A percentile compares a stretch with the other conserved stretches of the same genome.
Evolutionary conservation across 2,888 invertebrate genomes (phyloP).

Genomic region (Nephrotoma appendiculata): DNA sequence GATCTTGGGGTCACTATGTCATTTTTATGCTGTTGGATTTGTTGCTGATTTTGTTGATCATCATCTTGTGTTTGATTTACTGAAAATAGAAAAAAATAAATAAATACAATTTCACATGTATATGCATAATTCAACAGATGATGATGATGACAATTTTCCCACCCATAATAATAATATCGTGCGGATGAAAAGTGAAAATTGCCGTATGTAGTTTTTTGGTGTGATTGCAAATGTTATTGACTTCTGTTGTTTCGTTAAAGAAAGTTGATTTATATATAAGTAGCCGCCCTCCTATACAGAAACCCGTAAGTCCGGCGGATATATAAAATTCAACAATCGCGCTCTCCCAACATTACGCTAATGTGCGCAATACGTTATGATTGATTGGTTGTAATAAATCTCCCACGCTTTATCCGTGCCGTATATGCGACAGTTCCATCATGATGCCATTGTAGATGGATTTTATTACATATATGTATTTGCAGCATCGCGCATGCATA

Average conservation of each 20-base stretch:
- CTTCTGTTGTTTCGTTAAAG: not conserved
- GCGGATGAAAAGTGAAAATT: not conserved
- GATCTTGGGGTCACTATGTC: slow-evolving; percentile 42
- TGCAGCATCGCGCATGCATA: not conserved
- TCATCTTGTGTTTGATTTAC: slow-evolving; percentile 14
- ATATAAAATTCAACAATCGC: not conserved
- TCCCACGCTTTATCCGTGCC: not conserved
- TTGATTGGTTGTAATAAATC: not conserved
- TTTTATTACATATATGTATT: not conserved
- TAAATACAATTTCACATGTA: not conserved
- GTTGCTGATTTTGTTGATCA: not conserved
- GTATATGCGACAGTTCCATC: not conserved
- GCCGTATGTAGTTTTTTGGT: not conserved
- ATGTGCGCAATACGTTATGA: not conserved
- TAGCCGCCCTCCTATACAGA: not conserved
- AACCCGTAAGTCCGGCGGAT: not conserved
- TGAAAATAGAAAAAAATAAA: slow-evolving; percentile 13
- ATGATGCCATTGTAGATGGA: not conserved
- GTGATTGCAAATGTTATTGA: not conserved
- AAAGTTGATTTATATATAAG: not conserved
- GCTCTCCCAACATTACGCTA: not conserved
- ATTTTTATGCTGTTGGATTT: slow-evolving; percentile 23
- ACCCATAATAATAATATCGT: not conserved
- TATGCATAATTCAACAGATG: not conserved
- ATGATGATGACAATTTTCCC: not conserved